Percentiles rank a stretch among this genome's conserved stretches.
These are phyloP conservation scores for Zelleria hepariella DNA, from an alignment of 2,888 invertebrate genomes.

Conservation along the genomic window DNA sequence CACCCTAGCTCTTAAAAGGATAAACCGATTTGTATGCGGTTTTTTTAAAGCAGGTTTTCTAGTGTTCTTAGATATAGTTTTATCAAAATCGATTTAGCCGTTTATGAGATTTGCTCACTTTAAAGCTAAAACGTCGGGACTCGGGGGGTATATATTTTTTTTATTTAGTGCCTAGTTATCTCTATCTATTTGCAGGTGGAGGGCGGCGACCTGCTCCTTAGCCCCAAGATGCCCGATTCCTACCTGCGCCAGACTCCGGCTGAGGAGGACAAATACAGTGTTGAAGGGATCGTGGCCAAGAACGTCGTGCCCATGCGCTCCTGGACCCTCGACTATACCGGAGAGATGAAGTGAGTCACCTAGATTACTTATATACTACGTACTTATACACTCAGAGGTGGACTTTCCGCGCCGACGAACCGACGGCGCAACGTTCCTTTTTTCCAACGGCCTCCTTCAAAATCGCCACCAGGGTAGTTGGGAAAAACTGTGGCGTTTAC, in stretches of 20 bases:
- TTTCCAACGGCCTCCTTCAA: too few relatives aligned
- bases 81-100: too few relatives aligned
- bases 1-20: too few relatives aligned
- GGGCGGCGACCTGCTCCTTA: conserved; percentile 71
- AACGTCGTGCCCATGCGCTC: conserved; percentile 77
- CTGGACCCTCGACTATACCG: conserved; percentile 77
- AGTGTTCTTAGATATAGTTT: too few relatives aligned
- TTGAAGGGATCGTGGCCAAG: conserved; percentile 73
- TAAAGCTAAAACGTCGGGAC: too few relatives aligned
- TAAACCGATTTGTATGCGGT: too few relatives aligned
- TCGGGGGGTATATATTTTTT: background rate
- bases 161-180: background rate
- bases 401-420: background rate
- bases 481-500: too few relatives aligned
- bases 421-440: too few relatives aligned
- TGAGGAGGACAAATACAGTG: conserved; percentile 65
- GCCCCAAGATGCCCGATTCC: conserved; percentile 75
- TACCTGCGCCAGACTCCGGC: conserved; percentile 55
- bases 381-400: background rate
- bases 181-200: conserved; percentile 52
- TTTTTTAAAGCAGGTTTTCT: too few relatives aligned
- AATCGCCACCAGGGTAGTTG: too few relatives aligned
- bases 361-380: background rate
- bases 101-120: too few relatives aligned
- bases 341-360: conserved; percentile 72